Conservation (phyloP, 2,797 vertebrate species). For the Lepilemur septentrionalis region DNA sequence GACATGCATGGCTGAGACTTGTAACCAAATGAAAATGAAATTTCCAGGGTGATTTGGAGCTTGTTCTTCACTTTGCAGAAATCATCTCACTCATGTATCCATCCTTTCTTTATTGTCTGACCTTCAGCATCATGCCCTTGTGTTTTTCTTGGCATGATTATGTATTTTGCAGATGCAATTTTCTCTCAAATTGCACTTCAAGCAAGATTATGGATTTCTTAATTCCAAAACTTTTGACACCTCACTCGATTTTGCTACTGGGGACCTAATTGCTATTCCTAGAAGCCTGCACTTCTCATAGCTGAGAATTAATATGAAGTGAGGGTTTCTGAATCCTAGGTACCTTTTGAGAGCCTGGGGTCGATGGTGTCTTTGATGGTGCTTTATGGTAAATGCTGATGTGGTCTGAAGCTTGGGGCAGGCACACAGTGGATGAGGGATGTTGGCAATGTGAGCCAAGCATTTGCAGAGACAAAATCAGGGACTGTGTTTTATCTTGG, state of each 20-base stretch:
- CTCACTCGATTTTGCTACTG: accelerated
- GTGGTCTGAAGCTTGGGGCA: neutral
- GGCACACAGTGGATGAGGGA: neutral
- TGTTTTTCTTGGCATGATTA: neutral
- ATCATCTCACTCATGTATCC: neutral
- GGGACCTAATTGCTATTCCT: neutral
- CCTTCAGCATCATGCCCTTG: neutral
- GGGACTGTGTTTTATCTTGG: neutral
- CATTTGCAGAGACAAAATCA: neutral
- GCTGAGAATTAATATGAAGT: neutral
- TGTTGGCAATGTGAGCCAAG: neutral
- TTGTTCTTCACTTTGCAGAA: neutral
- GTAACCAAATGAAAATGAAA: neutral
- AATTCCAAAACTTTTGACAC: neutral
- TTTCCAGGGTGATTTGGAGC: neutral
- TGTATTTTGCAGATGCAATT: neutral
- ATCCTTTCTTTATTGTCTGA: neutral
- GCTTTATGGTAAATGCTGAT: neutral
- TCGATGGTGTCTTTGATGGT: neutral
- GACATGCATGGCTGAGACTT: neutral
- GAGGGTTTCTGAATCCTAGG: neutral
- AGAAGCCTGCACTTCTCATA: neutral
- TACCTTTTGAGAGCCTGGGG: neutral
- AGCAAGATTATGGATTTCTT: neutral
- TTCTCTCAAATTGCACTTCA: neutral